Base-by-base conservation (phyloP, 2,888 invertebrate species). In the Ophion ellenae region DNA sequence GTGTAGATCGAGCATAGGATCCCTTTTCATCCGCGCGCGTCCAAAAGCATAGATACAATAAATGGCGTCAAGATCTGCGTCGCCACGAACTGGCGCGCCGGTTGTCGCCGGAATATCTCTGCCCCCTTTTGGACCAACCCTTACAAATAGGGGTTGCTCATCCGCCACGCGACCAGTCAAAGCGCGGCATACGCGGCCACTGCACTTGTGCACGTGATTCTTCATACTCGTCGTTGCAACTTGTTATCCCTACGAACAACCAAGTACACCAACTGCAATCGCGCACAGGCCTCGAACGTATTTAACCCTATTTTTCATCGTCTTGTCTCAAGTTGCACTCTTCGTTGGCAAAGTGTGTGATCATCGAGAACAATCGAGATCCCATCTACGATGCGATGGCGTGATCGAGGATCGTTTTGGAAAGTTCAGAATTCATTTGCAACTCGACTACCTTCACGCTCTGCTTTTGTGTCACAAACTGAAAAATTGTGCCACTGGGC, bases 21-120 rank as follows among this genome's bases (percentile, higher is more conserved):
- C 81, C 67, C 77, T 69, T 63, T 69, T 74, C 74, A 36, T 64
- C 28, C 64, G n/a, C 69, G 64, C 64, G n/a, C 69, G 64, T 77
- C 75, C 73, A 36, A 84, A 64, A 81, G 81, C 77, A 83, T 74
- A 89, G 88, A 88, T 89, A 89, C 89, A 88, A 88, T 89, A 89
- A 91, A 90, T 90, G 92, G 92, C 92, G 92, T 92, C 92, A 91
- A 92, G 92, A 91, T 90, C 91, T 87, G 90, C 91, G 92, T 92
- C 92, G 92, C 92, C 91, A 91, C 89, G 90, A 89, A 87, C 90
- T 85, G 89, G 88, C 89, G 90, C 90, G 90, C 89, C 90, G 88
- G 87, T 88, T 88, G 89, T 89, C 89, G 90, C 90, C 81, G 81
- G 89, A 86, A 91, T 91, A 90, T 90, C 91, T 88, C 89, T 81